A percentile compares a stretch with the other conserved stretches of the same genome.
Evolutionary conservation across 2,113 vertebrate genomes (phyloP).

Genomic region (Ceuthmochares aereus): DNA sequence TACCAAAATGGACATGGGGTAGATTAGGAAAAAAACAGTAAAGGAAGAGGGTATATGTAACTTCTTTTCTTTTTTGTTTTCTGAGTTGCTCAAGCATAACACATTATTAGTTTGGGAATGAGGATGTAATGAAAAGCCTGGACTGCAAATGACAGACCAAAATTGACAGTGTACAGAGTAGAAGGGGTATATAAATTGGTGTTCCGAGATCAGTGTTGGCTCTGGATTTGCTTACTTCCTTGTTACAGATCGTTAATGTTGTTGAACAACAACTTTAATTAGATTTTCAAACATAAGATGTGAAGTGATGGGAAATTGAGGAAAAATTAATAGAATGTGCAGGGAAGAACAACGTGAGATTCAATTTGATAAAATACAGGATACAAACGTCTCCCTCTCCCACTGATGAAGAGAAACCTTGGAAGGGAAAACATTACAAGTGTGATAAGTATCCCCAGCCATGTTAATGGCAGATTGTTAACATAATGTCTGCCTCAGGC

Average conservation of each 20-base stretch:
- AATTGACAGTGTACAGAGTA: constrained; percentile 40
- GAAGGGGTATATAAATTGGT: constrained; percentile 1
- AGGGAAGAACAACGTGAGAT: background rate
- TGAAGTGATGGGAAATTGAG: constrained; percentile 37
- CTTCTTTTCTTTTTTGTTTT: background rate
- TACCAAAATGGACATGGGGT: background rate
- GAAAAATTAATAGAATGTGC: constrained; percentile 14
- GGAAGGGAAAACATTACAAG: background rate
- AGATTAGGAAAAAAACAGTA: background rate
- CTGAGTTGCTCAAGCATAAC: background rate
- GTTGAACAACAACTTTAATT: constrained; percentile 37
- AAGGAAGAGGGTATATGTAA: background rate
- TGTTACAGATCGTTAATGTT: constrained; percentile 42
- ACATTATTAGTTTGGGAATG: background rate
- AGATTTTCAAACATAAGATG: constrained; percentile 40
- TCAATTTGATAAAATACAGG: background rate
- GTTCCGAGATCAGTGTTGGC: background rate
- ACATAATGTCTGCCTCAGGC: background rate
- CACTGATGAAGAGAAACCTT: background rate
- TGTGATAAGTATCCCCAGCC: background rate
- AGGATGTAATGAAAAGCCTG: background rate
- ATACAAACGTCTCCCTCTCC: background rate
- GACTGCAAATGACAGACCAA: background rate
- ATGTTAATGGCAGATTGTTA: background rate
- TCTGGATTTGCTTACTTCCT: constrained; percentile 60